Evolutionary conservation across 2,888 invertebrate species (phyloP), one percentile per base, ranked within the genome.

Genomic region (Drosophila longiperda): DNA sequence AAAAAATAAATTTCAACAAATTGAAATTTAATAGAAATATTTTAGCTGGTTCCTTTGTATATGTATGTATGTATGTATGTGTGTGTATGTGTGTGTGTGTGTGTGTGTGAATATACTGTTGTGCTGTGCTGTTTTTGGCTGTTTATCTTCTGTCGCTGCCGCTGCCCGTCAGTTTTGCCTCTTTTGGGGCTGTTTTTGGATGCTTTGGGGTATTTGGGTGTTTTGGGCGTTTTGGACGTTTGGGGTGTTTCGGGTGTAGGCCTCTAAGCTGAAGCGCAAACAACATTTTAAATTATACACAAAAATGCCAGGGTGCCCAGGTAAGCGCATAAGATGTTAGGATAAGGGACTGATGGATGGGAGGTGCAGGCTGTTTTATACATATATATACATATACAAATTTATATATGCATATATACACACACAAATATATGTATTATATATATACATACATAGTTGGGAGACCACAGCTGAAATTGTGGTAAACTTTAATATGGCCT

Each of bases 1-100:
- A 77, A 80, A 77, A 80, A 80, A 80, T 74, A 84, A 86, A 78
- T 72, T 83, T 85, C 70, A 87, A 74, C 88, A 85, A 87, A 85
- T 87, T 85, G 88, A 87, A 85, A 88, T 88, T 85, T 85, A 83
- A 87, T 85, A 85, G 86, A 87, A 85, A 87, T 86, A 82, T 83
- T 73, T 75, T 79, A 68, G 79, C 76, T 70, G 80, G 49, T 73
- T 60, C 54, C 52, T 65, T 23, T 45, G 12, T 45, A 3, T 15
- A 23, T 23, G 3, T 45, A 7, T 45, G 1, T 15, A 7, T 45
- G 12, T 20, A 12, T 42, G 42, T 20, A 11, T 17, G 9, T 40
- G n/a, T 40, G 17, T 20, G 42, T 42, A 12, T 42, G 12, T 42
- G 7, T 40, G 45, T 40, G 45, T 53, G 34, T 15, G 12, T 12